These are phyloP conservation scores for Ochropacha duplaris DNA, from an alignment of 2,888 invertebrate genomes.

Conservation along the genomic window DNA sequence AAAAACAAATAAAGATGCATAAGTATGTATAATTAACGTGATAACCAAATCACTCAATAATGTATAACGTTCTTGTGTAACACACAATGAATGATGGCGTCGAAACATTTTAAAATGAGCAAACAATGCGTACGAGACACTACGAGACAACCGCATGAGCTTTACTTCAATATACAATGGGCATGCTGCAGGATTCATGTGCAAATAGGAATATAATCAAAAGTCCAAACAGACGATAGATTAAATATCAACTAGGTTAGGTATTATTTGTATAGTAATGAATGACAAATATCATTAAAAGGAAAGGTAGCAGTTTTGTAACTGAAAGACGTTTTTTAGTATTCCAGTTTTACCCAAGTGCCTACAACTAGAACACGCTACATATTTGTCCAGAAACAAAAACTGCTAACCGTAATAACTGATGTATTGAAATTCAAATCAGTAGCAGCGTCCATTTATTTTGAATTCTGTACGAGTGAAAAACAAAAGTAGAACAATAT, in stretches of 20 bases:
- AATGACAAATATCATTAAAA: no score
- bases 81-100: slow-evolving; percentile 7
- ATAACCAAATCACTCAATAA: neutral
- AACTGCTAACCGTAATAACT: slow-evolving; percentile 72
- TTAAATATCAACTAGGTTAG: neutral
- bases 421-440: slow-evolving; percentile 77
- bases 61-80: slow-evolving; percentile 1
- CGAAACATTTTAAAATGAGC: slow-evolving; percentile 5
- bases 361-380: slow-evolving; percentile 8
- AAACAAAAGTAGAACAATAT: slow-evolving; percentile 70
- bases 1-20: no score
- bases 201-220: neutral
- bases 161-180: slow-evolving; percentile 7
- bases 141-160: slow-evolving; percentile 22
- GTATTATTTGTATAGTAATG: no score
- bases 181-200: neutral
- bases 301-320: no score
- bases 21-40: neutral
- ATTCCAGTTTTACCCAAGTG: neutral
- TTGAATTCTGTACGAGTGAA: slow-evolving; percentile 69
- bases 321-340: neutral
- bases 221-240: neutral
- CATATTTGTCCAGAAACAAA: slow-evolving; percentile 73
- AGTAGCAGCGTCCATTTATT: slow-evolving; percentile 77
- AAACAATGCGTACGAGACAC: slow-evolving; percentile 10